These are phyloP conservation scores for Borostomias antarcticus DNA, from an alignment of 2,797 vertebrate species.

Conservation along the genomic window DNA sequence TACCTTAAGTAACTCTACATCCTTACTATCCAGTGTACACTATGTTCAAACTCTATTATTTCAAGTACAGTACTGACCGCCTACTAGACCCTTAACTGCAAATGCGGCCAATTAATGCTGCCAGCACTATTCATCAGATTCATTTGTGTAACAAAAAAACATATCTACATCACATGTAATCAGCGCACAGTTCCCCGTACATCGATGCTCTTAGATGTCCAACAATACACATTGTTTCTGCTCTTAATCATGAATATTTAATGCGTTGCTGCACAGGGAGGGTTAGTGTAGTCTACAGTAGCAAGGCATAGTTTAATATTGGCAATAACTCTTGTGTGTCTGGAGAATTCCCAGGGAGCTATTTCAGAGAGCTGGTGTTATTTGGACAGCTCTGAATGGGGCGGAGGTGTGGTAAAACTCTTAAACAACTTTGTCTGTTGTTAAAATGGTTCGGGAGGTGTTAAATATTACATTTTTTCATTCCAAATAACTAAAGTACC, in stretches of 20 bases:
- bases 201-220: background rate
- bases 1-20: background rate
- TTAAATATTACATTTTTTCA: background rate
- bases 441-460: constrained; percentile 4
- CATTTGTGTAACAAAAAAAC: background rate
- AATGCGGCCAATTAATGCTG: background rate
- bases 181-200: background rate
- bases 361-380: constrained; percentile 34
- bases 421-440: constrained; percentile 29
- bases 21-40: background rate
- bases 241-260: constrained; percentile 46
- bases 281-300: constrained; percentile 33
- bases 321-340: constrained; percentile 44
- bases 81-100: background rate
- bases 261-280: constrained; percentile 29
- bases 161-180: background rate
- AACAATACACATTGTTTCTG: constrained; percentile 20
- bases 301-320: constrained; percentile 47
- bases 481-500: background rate
- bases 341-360: constrained; percentile 40
- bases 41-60: background rate
- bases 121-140: background rate
- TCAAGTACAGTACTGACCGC: background rate
- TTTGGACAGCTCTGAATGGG: constrained; percentile 36
- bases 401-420: background rate